phyloP scores from a whole-genome alignment of 2,113 vertebrate genomes.

The Caloenas nicobarica region DNA sequence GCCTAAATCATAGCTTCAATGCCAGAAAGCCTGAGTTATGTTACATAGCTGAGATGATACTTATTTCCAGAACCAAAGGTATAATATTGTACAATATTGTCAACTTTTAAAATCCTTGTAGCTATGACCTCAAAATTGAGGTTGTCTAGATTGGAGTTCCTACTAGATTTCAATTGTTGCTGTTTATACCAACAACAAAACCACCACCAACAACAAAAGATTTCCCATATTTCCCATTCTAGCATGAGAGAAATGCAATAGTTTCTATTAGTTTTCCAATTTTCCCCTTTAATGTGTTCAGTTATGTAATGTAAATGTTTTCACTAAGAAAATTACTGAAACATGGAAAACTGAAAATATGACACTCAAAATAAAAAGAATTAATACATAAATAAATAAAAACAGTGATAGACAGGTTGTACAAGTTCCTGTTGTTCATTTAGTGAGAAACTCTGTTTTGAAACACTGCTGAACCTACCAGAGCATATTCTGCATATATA shows the following conservation, averaged over 20 bases:
- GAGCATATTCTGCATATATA: background rate
- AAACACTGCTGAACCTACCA: background rate
- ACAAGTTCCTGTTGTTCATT: background rate
- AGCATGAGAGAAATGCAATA: background rate
- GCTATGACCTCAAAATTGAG: background rate
- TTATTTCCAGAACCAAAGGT: background rate
- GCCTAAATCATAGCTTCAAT: background rate
- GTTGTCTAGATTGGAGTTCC: background rate
- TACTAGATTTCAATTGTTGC: background rate
- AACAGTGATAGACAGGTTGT: background rate
- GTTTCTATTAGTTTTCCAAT: background rate
- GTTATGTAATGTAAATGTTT: background rate
- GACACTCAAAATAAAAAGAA: background rate
- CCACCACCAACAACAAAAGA: background rate
- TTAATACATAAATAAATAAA: background rate
- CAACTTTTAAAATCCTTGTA: background rate
- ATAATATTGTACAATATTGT: background rate
- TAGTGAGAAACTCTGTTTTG: background rate
- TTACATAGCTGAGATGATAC: background rate
- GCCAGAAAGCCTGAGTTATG: background rate
- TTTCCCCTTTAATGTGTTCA: background rate
- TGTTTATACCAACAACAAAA: background rate
- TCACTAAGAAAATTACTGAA: background rate
- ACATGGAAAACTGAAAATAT: background rate
- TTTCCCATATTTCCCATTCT: background rate